phyloP scores from a whole-genome alignment of 1,140 invertebrate genomes.

The Tetranychus cinnabarinus region DNA sequence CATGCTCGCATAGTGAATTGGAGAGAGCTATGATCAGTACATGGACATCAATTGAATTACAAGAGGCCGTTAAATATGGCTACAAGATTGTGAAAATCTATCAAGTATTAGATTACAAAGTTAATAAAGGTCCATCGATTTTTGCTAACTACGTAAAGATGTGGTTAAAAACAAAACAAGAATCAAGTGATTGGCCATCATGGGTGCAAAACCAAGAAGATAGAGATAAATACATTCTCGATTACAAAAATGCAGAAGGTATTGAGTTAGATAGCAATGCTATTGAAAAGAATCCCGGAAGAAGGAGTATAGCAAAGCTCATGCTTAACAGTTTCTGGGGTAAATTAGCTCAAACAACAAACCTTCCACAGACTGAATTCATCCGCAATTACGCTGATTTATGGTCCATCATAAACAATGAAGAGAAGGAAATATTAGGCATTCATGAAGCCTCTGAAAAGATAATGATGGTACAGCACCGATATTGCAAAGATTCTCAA shows the following conservation, averaged over 20 bases:
- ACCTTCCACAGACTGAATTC: constrained; percentile 10
- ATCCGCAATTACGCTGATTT: constrained; percentile 13
- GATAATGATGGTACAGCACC: neutral
- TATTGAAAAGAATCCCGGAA: constrained; percentile 19
- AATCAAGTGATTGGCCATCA: constrained; percentile 12
- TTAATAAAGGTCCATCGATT: neutral
- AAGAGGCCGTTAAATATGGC: constrained; percentile 17
- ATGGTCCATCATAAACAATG: constrained; percentile 15
- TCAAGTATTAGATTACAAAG: no score
- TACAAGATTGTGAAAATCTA: constrained; percentile 19
- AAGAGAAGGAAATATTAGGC: neutral
- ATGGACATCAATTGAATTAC: constrained; percentile 20
- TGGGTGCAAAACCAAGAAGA: constrained; percentile 15
- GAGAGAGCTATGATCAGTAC: constrained; percentile 19
- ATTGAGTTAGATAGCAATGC: constrained; percentile 17
- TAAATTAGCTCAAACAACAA: constrained; percentile 13
- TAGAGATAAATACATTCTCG: constrained; percentile 17
- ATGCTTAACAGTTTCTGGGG: constrained; percentile 12
- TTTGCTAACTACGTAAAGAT: neutral
- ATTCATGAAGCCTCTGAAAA: neutral
- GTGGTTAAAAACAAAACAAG: constrained; percentile 5
- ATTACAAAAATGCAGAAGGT: constrained; percentile 19
- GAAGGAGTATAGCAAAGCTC: neutral
- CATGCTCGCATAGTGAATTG: constrained; percentile 15
- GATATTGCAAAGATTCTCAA: neutral